Conservation (phyloP, 2,113 vertebrate genomes). For the Tychaedon coryphoeus region DNA sequence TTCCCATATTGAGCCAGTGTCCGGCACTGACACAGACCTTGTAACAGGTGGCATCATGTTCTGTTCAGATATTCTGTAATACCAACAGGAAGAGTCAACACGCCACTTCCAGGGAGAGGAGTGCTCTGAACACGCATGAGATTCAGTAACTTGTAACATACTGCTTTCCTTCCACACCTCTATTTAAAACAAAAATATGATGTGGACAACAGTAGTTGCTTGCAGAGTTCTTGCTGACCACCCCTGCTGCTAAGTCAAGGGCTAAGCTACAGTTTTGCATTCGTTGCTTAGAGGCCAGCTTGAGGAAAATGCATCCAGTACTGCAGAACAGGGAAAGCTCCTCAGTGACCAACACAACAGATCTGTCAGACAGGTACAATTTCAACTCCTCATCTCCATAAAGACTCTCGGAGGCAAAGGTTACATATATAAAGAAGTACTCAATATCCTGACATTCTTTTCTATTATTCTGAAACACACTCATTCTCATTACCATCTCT, state of each 20-base stretch:
- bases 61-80: conserved; percentile 88
- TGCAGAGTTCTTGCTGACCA: background rate
- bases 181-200: background rate
- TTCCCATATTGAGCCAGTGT: conserved; percentile 95
- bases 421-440: background rate
- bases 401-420: background rate
- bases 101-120: background rate
- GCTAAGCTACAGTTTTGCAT: background rate
- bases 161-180: background rate
- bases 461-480: background rate
- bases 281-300: background rate
- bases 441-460: background rate
- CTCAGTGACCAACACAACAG: background rate
- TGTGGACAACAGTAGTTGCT: background rate
- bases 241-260: background rate
- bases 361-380: background rate
- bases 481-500: background rate
- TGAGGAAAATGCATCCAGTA: background rate
- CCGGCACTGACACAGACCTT: conserved; percentile 89
- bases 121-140: background rate
- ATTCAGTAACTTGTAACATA: conserved; percentile 15
- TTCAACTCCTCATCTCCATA: background rate
- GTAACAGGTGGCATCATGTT: conserved; percentile 90
- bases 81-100: conserved; percentile 57
- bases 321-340: background rate